Evolutionary conservation across 2,797 vertebrate genomes (phyloP).

Genomic region (Chaetophractus vellerosus): DNA sequence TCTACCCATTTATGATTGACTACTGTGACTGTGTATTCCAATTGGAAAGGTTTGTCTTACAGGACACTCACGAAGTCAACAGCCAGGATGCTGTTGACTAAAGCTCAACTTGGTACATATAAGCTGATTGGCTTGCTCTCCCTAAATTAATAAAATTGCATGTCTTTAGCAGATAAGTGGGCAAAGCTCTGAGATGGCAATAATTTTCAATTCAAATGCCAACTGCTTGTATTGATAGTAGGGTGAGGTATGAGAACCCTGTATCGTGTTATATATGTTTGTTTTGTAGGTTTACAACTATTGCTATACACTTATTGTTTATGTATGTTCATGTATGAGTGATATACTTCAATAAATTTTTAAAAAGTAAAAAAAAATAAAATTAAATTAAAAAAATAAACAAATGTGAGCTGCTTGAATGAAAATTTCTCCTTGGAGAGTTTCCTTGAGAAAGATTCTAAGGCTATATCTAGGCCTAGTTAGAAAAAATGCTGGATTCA

Average conservation of each 20-base stretch:
- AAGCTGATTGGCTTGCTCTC: not conserved
- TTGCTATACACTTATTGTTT: too few relatives aligned
- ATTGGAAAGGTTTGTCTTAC: not conserved
- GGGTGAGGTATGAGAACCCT: too few relatives aligned
- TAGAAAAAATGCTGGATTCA: slow-evolving; percentile 10
- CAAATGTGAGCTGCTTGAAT: slow-evolving; percentile 21
- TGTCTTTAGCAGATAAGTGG: not conserved
- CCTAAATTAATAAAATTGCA: not conserved
- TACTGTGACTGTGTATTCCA: not conserved
- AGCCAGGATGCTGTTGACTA: not conserved
- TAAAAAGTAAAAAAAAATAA: too few relatives aligned
- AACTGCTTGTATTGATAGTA: not conserved
- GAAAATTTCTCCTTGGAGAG: slow-evolving; percentile 13
- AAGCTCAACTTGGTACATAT: not conserved
- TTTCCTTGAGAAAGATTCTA: not conserved
- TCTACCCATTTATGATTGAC: not conserved
- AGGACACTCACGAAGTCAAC: not conserved
- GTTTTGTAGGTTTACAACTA: too few relatives aligned
- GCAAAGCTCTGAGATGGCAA: not conserved
- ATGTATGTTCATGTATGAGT: too few relatives aligned
- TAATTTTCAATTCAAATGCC: slow-evolving; percentile 32
- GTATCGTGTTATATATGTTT: too few relatives aligned
- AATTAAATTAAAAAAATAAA: too few relatives aligned
- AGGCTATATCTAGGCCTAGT: not conserved
- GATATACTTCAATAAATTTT: too few relatives aligned